A percentile compares a stretch with the other conserved stretches of the same genome.
Conservation (phyloP, 1,140 invertebrate genomes). For the Amyelois transitella region DNA sequence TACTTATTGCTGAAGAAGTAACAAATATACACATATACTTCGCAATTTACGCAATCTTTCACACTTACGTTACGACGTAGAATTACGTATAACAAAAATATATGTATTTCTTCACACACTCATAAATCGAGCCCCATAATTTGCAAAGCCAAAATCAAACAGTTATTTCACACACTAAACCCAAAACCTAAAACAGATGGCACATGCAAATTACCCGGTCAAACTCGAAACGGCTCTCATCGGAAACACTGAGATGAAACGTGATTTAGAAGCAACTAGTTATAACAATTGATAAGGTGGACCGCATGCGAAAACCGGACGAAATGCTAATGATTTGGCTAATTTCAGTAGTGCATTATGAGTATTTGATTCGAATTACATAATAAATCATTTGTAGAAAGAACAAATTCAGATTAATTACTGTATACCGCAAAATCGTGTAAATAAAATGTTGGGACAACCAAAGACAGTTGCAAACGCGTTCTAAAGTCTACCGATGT, state of each 20-base stretch:
- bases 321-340: constrained; percentile 4
- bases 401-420: too few species aligned
- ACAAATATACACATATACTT: too few species aligned
- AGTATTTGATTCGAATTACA: neutral
- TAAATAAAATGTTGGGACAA: too few species aligned
- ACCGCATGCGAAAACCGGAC: constrained; percentile 23
- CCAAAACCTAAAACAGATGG: constrained; percentile 22
- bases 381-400: too few species aligned
- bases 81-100: too few species aligned
- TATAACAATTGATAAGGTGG: constrained; percentile 35
- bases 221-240: constrained; percentile 35
- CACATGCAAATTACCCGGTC: constrained; percentile 30
- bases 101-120: neutral
- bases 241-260: constrained; percentile 29
- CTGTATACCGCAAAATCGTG: too few species aligned
- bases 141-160: neutral
- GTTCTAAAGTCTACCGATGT: too few species aligned
- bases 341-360: neutral
- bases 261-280: constrained; percentile 24
- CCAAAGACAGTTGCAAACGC: too few species aligned
- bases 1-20: too few species aligned
- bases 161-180: constrained; percentile 13
- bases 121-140: neutral
- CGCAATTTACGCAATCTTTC: too few species aligned
- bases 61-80: too few species aligned